Percentiles rank a stretch among this genome's conserved stretches.
These are phyloP conservation scores for Falco naumanni DNA, from an alignment of 2,797 vertebrate genomes.

Conservation along the genomic window DNA sequence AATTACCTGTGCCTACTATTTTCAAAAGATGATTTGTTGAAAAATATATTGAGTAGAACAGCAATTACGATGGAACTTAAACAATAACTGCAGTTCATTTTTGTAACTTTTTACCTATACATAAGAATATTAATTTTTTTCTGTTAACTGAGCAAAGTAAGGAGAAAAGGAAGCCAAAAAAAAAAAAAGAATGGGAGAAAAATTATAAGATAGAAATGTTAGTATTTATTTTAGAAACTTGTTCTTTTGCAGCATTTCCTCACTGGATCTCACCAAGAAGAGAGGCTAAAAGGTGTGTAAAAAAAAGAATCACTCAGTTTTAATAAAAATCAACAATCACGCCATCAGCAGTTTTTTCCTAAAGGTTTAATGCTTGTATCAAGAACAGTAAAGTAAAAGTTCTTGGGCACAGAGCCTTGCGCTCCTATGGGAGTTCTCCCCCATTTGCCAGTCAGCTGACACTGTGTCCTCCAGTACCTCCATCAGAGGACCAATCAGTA, in stretches of 20 bases:
- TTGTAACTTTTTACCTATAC: conserved; percentile 72
- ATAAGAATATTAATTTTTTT: too few relatives aligned
- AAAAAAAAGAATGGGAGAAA: not conserved
- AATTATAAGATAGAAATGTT: not conserved
- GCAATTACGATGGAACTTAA: conserved; percentile 74
- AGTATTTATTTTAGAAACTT: not conserved
- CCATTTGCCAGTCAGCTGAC: not conserved
- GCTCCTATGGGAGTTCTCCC: not conserved
- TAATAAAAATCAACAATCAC: not conserved
- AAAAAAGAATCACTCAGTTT: not conserved
- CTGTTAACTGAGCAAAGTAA: not conserved
- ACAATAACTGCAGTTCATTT: conserved; percentile 78
- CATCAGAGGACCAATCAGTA: not conserved
- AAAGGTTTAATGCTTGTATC: not conserved
- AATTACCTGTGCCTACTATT: conserved; percentile 71
- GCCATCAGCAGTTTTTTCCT: not conserved
- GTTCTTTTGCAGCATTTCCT: not conserved
- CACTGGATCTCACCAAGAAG: not conserved
- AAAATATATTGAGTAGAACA: conserved; percentile 76
- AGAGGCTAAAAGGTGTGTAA: not conserved
- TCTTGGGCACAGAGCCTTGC: not conserved
- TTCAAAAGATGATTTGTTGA: conserved; percentile 74
- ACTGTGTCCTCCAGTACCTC: not conserved
- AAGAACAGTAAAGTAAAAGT: not conserved
- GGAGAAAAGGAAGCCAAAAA: not conserved